Conservation (phyloP, 2,797 vertebrate species). For the Sorex maritimensis region DNA sequence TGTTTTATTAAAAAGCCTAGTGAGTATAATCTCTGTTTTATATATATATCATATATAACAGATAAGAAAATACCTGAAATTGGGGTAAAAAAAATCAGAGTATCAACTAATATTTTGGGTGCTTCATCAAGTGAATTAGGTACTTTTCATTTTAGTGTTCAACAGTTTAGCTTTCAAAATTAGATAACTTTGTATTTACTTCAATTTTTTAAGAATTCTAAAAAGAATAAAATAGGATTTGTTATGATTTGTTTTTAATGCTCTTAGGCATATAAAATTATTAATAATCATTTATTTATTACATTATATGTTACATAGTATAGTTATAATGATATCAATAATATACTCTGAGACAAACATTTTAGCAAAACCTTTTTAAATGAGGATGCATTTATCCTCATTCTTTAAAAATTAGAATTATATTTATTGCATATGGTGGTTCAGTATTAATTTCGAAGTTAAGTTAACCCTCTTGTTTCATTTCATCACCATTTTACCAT, state of each 20-base stretch:
- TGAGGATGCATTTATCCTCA: background rate
- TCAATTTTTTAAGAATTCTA: constrained; percentile 61
- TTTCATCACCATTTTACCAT: background rate
- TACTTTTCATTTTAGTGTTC: constrained; percentile 12
- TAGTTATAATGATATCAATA: constrained; percentile 37
- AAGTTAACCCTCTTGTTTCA: background rate
- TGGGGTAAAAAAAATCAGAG: constrained; percentile 38
- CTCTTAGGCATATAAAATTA: no score
- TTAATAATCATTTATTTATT: no score
- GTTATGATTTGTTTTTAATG: background rate
- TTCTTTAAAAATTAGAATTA: constrained; percentile 59
- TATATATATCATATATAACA: background rate
- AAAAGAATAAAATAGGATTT: background rate
- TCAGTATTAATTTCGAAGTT: constrained; percentile 7
- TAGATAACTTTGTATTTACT: constrained; percentile 34
- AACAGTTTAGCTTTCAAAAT: constrained; percentile 41
- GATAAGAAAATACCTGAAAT: constrained; percentile 44
- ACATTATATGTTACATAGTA: no score
- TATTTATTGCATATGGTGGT: background rate
- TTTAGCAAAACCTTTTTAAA: constrained; percentile 54
- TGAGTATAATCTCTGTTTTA: background rate
- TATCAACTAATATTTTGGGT: background rate
- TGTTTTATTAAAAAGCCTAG: constrained; percentile 52
- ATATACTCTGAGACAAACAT: constrained; percentile 43
- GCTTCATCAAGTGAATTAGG: background rate